Base-by-base conservation (phyloP, 1,140 invertebrate genomes). In the Drosophila persimilis region DNA sequence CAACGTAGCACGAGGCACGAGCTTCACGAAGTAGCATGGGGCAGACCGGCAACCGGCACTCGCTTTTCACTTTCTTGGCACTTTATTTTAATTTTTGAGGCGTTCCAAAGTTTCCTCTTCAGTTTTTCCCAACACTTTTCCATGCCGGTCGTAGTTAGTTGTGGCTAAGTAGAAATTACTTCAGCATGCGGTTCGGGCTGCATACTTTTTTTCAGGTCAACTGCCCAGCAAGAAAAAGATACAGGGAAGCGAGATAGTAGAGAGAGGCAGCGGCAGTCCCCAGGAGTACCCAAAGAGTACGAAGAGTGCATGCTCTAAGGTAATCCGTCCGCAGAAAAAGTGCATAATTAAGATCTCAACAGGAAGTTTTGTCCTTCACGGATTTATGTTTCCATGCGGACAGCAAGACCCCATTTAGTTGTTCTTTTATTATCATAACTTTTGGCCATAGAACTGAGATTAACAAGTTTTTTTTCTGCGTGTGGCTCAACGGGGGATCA, bases 61-160 rank as follows among this genome's bases (percentile, higher is more conserved):
- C 65, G 57, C 75, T 74, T 86, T 85, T 85, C 84, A 85, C 83
- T 85, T 85, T 86, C 77, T 81, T 86, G 83, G 81, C 74, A 85
- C 81, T 85, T 86, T 86, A 81, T 86, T 85, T 85, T 85, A 85
- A 85, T 85, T 85, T 86, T 67, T 77, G 61, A 58, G 73, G 69
- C 77, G 44, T 67, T 65, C 48, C 53, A 71, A 85, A 85, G 66
- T 85, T 86, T 74, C 43, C 62, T 54, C 51, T 62, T 26, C 51
- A 31, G 24, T 52, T 43, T 59, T 69, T 62, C 48, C 45, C 57
- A 51, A 46, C 67, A 64, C 60, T 80, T 73, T 70, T 70, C 48
- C 41, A 46, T 53, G 61, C 65, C 52, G 62, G 17, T 50, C 31
- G 61, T 63, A 61, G 73, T 80, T 77, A 85, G 70, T 86, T 81